Evolutionary conservation across 2,888 invertebrate genomes (phyloP).

Genomic region (Congeria kusceri): DNA sequence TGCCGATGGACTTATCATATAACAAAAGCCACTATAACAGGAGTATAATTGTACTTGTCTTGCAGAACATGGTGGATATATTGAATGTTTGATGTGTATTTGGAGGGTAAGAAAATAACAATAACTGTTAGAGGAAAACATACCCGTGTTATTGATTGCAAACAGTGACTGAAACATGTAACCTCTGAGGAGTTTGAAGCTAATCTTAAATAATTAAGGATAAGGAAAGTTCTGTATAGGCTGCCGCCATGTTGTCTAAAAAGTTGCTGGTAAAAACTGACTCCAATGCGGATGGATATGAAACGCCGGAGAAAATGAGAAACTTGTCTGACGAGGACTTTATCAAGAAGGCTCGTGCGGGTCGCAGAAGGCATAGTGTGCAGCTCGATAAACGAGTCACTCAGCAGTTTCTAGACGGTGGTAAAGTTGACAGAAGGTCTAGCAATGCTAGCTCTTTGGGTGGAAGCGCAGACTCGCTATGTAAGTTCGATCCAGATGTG

Average conservation of each 20-base stretch:
- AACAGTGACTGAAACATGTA: too few relatives aligned
- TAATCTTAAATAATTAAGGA: not conserved
- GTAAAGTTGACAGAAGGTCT: constrained; percentile 71
- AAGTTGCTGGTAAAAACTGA: constrained; percentile 63
- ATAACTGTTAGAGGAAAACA: too few relatives aligned
- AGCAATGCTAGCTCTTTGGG: constrained; percentile 78
- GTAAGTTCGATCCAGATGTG: constrained; percentile 78
- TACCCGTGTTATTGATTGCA: too few relatives aligned
- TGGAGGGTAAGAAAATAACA: too few relatives aligned
- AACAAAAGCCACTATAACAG: too few relatives aligned
- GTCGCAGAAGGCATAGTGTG: constrained; percentile 79
- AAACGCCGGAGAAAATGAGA: constrained; percentile 78
- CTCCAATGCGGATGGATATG: constrained; percentile 74
- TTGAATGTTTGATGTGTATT: too few relatives aligned
- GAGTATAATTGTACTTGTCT: too few relatives aligned
- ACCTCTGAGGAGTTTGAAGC: too few relatives aligned
- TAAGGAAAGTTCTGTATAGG: not conserved
- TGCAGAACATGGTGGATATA: too few relatives aligned
- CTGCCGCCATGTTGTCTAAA: constrained; percentile 62
- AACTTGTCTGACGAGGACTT: constrained; percentile 77
- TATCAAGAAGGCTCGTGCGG: constrained; percentile 75
- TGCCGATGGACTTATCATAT: too few relatives aligned
- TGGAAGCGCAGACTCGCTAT: constrained; percentile 78
- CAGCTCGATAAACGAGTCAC: constrained; percentile 80
- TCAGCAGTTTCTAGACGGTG: constrained; percentile 67